Conservation (phyloP, 1,140 invertebrate genomes). For the Rhopalosiphum padi region DNA sequence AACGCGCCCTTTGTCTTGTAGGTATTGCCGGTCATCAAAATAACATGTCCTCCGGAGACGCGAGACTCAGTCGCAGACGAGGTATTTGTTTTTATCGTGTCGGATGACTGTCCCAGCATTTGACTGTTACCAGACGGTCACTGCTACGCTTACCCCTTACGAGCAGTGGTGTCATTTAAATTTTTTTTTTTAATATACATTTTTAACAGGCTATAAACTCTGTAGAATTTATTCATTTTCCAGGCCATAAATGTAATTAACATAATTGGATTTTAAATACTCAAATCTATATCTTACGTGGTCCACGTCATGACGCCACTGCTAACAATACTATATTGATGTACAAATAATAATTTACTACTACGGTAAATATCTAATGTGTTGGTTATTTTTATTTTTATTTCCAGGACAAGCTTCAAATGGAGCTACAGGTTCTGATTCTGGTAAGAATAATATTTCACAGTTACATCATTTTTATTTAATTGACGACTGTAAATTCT, state of each 20-base stretch:
- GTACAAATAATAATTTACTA: background rate
- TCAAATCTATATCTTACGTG: no score
- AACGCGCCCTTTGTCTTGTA: background rate
- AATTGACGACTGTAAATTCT: background rate
- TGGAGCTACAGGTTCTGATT: slow-evolving; percentile 47
- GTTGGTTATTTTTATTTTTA: background rate
- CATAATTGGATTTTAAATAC: no score
- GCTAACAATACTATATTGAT: background rate
- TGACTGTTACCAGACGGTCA: background rate
- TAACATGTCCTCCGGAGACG: slow-evolving; percentile 13
- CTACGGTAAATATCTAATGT: background rate
- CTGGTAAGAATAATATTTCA: slow-evolving; percentile 33
- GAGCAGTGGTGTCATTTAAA: no score
- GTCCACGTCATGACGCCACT: no score
- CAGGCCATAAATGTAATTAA: no score
- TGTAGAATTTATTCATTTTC: no score
- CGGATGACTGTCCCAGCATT: background rate
- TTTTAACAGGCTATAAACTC: no score
- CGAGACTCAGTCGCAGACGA: slow-evolving; percentile 31
- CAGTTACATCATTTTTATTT: background rate
- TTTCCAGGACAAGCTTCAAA: slow-evolving; percentile 48
- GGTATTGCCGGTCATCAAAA: background rate
- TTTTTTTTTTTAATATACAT: no score
- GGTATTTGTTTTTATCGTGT: slow-evolving; percentile 11
- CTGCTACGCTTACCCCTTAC: background rate